phyloP scores from a whole-genome alignment of 2,113 vertebrate genomes.

The Dicaeum eximium region DNA sequence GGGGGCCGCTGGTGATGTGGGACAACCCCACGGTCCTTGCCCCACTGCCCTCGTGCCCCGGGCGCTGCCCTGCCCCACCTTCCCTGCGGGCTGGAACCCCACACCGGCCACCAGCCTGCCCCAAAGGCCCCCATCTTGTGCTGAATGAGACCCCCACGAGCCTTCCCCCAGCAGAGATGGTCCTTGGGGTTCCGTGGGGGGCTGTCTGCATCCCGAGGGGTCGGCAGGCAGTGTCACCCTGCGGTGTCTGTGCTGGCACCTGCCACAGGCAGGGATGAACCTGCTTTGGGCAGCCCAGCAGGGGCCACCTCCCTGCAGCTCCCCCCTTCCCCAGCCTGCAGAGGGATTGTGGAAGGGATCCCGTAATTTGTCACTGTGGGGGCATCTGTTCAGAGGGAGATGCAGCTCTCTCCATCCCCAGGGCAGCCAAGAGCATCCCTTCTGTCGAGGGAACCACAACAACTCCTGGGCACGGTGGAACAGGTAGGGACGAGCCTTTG shows the following conservation, averaged over 20 bases:
- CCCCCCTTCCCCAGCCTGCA: background rate
- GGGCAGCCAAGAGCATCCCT: background rate
- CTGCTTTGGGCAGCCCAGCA: background rate
- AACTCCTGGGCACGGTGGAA: background rate
- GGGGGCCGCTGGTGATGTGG: background rate
- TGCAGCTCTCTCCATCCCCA: background rate
- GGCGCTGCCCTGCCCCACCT: background rate
- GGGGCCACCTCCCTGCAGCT: background rate
- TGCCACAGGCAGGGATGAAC: background rate
- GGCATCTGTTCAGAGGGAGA: background rate
- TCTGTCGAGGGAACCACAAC: background rate
- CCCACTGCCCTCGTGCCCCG: fast-evolving
- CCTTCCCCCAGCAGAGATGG: background rate
- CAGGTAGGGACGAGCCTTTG: background rate
- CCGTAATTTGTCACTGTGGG: background rate
- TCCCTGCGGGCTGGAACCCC: background rate
- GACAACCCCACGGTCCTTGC: background rate
- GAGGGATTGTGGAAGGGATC: background rate
- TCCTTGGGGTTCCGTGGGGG: fast-evolving
- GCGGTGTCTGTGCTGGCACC: fast-evolving
- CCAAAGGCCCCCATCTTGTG: background rate
- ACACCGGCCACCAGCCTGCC: fast-evolving
- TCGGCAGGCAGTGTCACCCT: background rate
- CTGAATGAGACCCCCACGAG: background rate
- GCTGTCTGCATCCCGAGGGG: background rate